These are phyloP conservation scores for Sebastes melanostomus DNA, from an alignment of 2,797 vertebrate species.

Conservation along the genomic window DNA sequence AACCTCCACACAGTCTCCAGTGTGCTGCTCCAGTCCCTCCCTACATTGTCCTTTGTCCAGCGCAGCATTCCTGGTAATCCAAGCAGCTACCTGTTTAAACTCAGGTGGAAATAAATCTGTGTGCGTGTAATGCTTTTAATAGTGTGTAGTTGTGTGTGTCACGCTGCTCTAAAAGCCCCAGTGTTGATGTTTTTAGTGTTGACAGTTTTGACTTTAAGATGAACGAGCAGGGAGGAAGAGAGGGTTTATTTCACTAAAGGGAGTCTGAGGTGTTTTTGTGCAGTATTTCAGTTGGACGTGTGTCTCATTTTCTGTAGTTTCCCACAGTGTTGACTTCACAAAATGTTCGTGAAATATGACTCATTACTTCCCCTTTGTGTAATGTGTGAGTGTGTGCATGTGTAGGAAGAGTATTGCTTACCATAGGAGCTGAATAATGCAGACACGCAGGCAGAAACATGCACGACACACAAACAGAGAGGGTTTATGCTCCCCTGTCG, in stretches of 20 bases:
- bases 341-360: conserved; percentile 51
- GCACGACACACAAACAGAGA: not conserved
- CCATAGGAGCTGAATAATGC: conserved; percentile 30
- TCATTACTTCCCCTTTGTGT: conserved; percentile 56
- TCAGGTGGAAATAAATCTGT: conserved; percentile 36
- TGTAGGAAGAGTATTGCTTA: conserved; percentile 16
- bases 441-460: not conserved
- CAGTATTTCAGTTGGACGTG: not conserved
- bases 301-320: conserved; percentile 23
- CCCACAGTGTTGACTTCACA: conserved; percentile 12
- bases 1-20: conserved; percentile 39
- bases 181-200: conserved; percentile 3
- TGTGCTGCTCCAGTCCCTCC: conserved; percentile 58
- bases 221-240: not conserved
- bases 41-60: conserved; percentile 67
- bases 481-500: not conserved
- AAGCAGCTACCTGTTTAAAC: conserved; percentile 64
- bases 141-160: not conserved
- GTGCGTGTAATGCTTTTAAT: conserved; percentile 6
- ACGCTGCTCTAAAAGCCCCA: not conserved
- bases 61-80: conserved; percentile 70
- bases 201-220: conserved; percentile 1
- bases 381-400: conserved; percentile 11
- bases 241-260: not conserved
- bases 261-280: not conserved